Conservation (phyloP, 2,797 vertebrate species). For the Characodon lateralis region DNA sequence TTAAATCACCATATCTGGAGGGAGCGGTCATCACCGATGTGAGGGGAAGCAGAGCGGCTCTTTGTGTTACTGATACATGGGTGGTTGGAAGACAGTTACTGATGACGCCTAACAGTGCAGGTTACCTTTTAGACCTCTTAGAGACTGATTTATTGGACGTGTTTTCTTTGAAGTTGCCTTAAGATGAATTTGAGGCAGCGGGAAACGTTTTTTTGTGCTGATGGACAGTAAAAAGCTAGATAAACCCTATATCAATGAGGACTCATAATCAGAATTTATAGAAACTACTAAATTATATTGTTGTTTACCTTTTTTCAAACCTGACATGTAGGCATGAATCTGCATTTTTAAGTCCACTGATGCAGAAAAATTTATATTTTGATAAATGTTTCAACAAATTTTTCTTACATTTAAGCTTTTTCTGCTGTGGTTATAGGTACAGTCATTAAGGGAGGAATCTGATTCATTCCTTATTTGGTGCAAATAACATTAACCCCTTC, state of each 20-base stretch:
- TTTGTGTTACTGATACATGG: slow-evolving; percentile 66
- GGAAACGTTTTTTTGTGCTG: background rate
- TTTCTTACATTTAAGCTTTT: background rate
- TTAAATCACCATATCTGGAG: slow-evolving; percentile 64
- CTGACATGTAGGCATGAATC: background rate
- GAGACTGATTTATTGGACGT: slow-evolving; percentile 55
- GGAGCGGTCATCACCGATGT: slow-evolving; percentile 63
- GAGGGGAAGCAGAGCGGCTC: slow-evolving; percentile 49
- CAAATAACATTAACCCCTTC: background rate
- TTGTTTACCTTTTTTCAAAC: background rate
- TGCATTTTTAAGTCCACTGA: background rate
- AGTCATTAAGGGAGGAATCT: background rate
- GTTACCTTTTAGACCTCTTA: slow-evolving; percentile 52
- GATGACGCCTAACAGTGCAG: slow-evolving; percentile 37
- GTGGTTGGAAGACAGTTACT: slow-evolving; percentile 16
- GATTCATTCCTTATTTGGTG: background rate
- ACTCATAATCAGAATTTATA: background rate
- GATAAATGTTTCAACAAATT: background rate
- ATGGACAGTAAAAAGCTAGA: background rate
- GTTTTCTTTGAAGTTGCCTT: slow-evolving; percentile 53
- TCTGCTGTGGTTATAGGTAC: background rate
- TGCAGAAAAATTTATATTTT: background rate
- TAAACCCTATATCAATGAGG: background rate
- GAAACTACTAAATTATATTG: background rate
- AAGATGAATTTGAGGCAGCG: slow-evolving; percentile 28